Conservation (phyloP, 37 sponge, comb jelly and placozoan species). For the Oopsacas minuta region DNA sequence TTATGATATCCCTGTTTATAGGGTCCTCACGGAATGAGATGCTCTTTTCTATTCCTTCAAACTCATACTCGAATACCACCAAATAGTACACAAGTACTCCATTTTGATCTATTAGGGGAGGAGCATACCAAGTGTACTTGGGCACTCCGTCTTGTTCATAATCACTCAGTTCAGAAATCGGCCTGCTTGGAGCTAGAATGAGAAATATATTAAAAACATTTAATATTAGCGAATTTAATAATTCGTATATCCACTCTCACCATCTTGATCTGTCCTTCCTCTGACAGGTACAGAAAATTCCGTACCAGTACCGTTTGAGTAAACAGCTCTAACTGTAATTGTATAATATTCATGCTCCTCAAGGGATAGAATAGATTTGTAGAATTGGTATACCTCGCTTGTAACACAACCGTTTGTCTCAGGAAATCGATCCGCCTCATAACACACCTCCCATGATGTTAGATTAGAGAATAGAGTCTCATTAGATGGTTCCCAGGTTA, state of each 20-base stretch:
- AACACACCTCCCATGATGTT: not conserved
- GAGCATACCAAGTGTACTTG: not conserved
- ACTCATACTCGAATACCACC: not conserved
- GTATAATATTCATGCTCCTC: not conserved
- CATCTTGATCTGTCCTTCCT: conserved; percentile 3
- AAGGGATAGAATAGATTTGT: not conserved
- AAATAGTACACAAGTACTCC: conserved; percentile 3
- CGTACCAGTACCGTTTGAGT: not conserved
- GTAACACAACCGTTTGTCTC: not conserved
- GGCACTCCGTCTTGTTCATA: not conserved
- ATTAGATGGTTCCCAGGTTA: not conserved
- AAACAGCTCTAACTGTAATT: not conserved
- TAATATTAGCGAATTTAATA: too few species aligned
- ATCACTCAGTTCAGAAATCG: not conserved
- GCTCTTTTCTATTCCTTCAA: not conserved
- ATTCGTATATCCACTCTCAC: too few species aligned
- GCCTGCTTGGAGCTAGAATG: not conserved
- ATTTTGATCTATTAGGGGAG: not conserved
- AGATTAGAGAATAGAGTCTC: not conserved
- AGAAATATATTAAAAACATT: not conserved
- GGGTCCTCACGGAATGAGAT: not conserved
- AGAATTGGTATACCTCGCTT: not conserved
- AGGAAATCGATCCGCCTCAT: not conserved
- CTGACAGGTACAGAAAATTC: not conserved
- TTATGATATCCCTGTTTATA: not conserved